These are phyloP conservation scores for Ceratotherium simum DNA, from an alignment of 2,113 vertebrate species.

Conservation along the genomic window DNA sequence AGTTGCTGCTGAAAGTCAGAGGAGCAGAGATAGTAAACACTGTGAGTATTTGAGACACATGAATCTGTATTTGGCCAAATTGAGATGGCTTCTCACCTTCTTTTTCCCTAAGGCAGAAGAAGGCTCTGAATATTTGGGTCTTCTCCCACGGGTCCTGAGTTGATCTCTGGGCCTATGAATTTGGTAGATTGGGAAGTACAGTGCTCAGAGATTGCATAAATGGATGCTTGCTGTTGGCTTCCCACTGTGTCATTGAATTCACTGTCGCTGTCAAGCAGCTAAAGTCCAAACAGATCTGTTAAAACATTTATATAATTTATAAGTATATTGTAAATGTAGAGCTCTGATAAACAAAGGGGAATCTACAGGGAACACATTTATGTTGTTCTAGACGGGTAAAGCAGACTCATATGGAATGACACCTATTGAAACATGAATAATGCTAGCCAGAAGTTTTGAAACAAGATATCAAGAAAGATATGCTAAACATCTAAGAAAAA, in stretches of 20 bases:
- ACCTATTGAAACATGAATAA: neutral
- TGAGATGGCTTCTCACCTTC: neutral
- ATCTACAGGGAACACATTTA: neutral
- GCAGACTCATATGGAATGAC: neutral
- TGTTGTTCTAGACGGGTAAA: neutral
- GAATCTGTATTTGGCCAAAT: neutral
- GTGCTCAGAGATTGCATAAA: neutral
- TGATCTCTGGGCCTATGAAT: neutral
- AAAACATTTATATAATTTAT: neutral
- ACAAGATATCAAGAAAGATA: neutral
- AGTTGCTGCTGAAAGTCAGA: neutral
- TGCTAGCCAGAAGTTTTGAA: neutral
- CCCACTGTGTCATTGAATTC: accelerated
- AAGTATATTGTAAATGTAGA: neutral
- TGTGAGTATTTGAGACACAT: neutral
- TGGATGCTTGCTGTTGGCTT: neutral
- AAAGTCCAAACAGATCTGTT: neutral
- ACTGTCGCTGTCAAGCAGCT: neutral
- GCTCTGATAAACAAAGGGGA: neutral
- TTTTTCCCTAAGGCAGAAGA: neutral
- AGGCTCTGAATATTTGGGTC: neutral
- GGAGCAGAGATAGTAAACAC: neutral
- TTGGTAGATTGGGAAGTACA: neutral
- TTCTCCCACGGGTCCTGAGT: neutral
- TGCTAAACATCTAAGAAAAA: neutral